phyloP scores from a whole-genome alignment of 2,888 invertebrate species.

The Lomographa bimaculata region DNA sequence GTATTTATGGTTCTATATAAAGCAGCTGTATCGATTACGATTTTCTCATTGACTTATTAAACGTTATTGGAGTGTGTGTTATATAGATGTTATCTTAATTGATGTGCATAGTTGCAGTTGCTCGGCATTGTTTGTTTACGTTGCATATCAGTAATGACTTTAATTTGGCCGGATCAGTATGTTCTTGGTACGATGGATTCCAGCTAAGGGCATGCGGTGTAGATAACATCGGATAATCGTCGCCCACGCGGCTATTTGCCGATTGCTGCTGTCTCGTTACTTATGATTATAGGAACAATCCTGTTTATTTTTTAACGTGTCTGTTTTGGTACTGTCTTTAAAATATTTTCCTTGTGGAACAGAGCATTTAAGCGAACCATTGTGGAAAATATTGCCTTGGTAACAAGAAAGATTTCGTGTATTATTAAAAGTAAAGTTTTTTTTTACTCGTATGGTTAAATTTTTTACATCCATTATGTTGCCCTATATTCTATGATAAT shows the following conservation, averaged over 20 bases:
- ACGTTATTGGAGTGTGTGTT: constrained; percentile 20
- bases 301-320: constrained; percentile 34
- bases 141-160: constrained; percentile 11
- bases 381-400: too few relatives aligned
- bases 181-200: constrained; percentile 35
- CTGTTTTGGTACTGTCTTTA: constrained; percentile 8
- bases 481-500: too few relatives aligned
- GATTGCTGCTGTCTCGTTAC: constrained; percentile 61
- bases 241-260: constrained; percentile 63
- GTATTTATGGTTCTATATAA: constrained; percentile 47
- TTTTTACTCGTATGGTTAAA: too few relatives aligned
- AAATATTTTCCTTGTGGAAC: too few relatives aligned
- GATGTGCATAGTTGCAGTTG: not conserved
- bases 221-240: constrained; percentile 64
- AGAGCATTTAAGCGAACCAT: too few relatives aligned
- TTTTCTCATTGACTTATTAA: constrained; percentile 44
- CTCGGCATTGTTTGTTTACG: constrained; percentile 14
- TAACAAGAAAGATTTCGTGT: too few relatives aligned
- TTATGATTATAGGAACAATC: constrained; percentile 54
- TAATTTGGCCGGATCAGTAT: constrained; percentile 11
- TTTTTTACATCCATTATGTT: too few relatives aligned
- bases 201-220: constrained; percentile 45
- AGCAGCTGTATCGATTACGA: constrained; percentile 47
- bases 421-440: too few relatives aligned
- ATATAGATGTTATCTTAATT: constrained; percentile 16